Evolutionary conservation across 2,797 vertebrate genomes (phyloP), one percentile per base, ranked within the genome.

Genomic region (Todus mexicanus): DNA sequence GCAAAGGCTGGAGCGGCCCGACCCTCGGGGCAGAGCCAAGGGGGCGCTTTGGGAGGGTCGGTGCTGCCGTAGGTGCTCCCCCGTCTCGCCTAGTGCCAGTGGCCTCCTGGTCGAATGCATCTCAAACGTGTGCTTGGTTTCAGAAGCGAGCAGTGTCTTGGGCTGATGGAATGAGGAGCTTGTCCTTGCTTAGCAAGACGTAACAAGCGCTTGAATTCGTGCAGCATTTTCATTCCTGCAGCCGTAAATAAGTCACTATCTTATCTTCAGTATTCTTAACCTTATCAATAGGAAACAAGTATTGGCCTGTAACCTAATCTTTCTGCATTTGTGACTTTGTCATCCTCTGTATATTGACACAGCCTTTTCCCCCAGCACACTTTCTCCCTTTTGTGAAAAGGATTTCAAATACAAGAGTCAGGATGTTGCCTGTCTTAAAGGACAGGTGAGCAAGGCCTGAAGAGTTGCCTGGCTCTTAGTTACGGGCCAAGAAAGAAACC

Each of bases 261-360:
- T 68, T 78, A 57, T 65, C 87, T 88, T 79, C 20, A 23, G 38
- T 89, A 26, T 74, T 89, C 75, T 79, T 93, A 72, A 57, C 78
- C 47, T 91, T 89, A 84, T 92, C 77, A 63, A 26, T 86, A 78
- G 87, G 78, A 94, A 82, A 63, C 22, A 72, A 92, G 66, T 40
- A 51, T 9, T 83, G 79, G 37, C 56, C 80, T 83, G 50, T 84
- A 92, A 88, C 65, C 59, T 60, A 61, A 92, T 65, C 92, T 61
- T 73, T 56, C 65, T 71, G 59, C 23, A 1, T 33, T 68, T 27
- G 26, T 91, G 64, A 53, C 65, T 82, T 89, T 60, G 59, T 59
- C 37, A 15, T 59, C 40, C 42, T 81, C 42, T 70, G 15, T n/a
- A 9, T 59, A 14, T 48, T 40, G 45, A 33, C 59, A 74, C 29